These are phyloP conservation scores for Cheiracanthium punctorium DNA, from an alignment of 2,888 invertebrate species.

Conservation along the genomic window DNA sequence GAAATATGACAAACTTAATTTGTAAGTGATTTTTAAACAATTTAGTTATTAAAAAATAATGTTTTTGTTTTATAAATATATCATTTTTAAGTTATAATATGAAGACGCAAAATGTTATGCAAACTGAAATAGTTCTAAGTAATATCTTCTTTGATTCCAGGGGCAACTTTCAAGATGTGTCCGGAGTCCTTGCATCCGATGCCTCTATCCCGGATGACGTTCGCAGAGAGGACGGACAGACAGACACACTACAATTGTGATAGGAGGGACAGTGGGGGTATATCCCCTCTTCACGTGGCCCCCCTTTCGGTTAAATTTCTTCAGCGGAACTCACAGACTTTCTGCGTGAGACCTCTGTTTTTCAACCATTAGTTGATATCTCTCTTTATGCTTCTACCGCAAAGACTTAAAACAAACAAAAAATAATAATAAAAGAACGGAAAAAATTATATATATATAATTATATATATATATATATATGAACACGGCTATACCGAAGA, in stretches of 20 bases:
- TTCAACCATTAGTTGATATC: constrained; percentile 29
- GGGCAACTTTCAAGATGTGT: constrained; percentile 1
- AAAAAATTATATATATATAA: background rate
- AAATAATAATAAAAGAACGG: constrained; percentile 14
- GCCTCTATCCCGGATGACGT: background rate
- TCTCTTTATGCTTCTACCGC: constrained; percentile 27
- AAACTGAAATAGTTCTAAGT: too few relatives aligned
- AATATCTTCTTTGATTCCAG: background rate
- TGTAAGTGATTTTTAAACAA: too few relatives aligned
- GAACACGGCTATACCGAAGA: background rate
- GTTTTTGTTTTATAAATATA: too few relatives aligned
- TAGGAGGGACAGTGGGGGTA: constrained; percentile 2
- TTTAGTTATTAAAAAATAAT: too few relatives aligned
- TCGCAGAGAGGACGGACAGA: constrained; percentile 2
- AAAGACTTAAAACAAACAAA: too few relatives aligned
- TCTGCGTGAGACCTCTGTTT: constrained; percentile 4
- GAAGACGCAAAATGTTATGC: too few relatives aligned
- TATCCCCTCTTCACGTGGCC: background rate
- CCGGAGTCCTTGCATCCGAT: background rate
- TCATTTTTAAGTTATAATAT: too few relatives aligned
- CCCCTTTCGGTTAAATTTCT: constrained; percentile 9
- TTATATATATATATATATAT: background rate
- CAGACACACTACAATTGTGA: constrained; percentile 12
- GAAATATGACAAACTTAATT: too few relatives aligned
- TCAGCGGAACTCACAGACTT: background rate